Conservation (phyloP, 2,888 invertebrate genomes). For the Malachius bipustulatus region DNA sequence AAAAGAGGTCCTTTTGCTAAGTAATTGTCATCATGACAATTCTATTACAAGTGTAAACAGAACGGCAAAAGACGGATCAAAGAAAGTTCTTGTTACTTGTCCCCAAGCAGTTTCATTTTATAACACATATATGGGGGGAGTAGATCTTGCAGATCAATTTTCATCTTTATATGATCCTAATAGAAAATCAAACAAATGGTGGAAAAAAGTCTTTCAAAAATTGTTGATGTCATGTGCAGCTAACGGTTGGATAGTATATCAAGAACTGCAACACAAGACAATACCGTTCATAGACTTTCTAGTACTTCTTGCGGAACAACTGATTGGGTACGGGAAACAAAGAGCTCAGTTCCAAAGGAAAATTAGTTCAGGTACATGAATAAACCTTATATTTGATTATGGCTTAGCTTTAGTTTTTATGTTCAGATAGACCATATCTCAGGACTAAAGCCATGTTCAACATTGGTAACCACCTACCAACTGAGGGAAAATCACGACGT, state of each 20-base stretch:
- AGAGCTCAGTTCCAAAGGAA: no score
- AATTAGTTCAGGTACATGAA: no score
- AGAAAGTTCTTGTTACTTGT: background rate
- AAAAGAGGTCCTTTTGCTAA: background rate
- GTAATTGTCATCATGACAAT: background rate
- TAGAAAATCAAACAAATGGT: background rate
- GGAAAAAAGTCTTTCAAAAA: constrained; percentile 4
- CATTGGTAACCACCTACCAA: no score
- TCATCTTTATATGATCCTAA: background rate
- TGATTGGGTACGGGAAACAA: no score
- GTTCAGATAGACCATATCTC: no score
- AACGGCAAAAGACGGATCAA: background rate
- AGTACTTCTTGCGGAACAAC: constrained; percentile 2
- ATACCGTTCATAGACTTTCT: constrained; percentile 2
- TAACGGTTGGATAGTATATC: background rate
- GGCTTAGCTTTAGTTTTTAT: no score
- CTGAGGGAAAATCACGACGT: no score
- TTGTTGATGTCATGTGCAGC: background rate
- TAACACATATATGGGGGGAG: background rate
- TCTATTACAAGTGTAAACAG: background rate
- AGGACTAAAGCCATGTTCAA: no score
- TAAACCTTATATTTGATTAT: no score
- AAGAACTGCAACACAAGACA: background rate
- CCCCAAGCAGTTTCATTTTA: background rate
- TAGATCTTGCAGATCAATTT: background rate